These are phyloP conservation scores for Calliopsis andreniformis DNA, from an alignment of 1,140 invertebrate genomes.

Conservation along the genomic window DNA sequence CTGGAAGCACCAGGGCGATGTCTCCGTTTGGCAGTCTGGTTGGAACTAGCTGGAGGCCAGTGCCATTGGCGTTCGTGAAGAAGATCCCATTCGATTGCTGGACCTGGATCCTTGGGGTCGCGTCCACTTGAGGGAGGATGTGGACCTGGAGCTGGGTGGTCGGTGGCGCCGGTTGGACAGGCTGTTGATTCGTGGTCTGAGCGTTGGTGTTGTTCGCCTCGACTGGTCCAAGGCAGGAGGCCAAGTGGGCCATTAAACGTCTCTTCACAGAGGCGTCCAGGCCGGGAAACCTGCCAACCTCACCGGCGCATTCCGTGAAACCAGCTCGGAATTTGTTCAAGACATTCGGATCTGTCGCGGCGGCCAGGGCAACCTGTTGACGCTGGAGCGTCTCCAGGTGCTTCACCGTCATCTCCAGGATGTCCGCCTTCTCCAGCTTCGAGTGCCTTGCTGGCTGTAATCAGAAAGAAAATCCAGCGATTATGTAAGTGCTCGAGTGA, in stretches of 20 bases:
- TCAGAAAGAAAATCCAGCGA: conserved; percentile 59
- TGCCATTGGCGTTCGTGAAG: conserved; percentile 78
- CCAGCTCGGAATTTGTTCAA: conserved; percentile 93
- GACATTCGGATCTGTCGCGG: conserved; percentile 89
- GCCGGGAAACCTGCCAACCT: conserved; percentile 90
- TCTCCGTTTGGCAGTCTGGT: conserved; percentile 84
- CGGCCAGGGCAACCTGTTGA: conserved; percentile 87
- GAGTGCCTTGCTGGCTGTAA: conserved; percentile 94
- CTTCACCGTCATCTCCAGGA: conserved; percentile 97
- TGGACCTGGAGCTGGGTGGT: conserved; percentile 79
- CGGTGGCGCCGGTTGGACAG: conserved; percentile 72
- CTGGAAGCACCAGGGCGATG: conserved; percentile 83
- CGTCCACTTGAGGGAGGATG: conserved; percentile 77
- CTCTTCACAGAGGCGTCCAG: conserved; percentile 87
- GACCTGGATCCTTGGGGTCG: conserved; percentile 76
- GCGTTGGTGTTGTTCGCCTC: conserved; percentile 64
- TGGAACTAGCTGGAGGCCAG: conserved; percentile 83
- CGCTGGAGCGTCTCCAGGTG: conserved; percentile 92
- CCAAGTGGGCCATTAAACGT: conserved; percentile 87
- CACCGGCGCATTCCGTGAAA: conserved; percentile 92
- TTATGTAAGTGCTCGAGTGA: conserved; percentile 27
- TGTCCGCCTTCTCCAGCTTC: conserved; percentile 98
- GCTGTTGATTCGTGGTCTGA: conserved; percentile 75
- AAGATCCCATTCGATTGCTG: conserved; percentile 81
- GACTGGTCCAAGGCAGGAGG: conserved; percentile 84